Evolutionary conservation across 37 sponge, comb jelly and placozoan genomes (phyloP), one percentile per base, ranked within the genome.

Genomic region (Geodia barretti): DNA sequence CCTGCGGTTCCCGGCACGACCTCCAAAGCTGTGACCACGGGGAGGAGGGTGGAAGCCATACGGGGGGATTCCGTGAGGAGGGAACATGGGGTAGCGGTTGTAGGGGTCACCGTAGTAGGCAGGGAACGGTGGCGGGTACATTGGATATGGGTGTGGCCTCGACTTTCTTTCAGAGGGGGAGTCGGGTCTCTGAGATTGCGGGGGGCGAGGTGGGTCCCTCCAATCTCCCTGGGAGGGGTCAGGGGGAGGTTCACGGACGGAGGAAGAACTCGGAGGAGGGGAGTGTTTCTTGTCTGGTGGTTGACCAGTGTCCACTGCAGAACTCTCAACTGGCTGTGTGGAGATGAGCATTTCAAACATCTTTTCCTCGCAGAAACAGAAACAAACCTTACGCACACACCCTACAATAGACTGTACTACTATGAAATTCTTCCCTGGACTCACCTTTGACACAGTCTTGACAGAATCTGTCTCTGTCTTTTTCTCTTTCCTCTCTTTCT

Each of bases 21-120:
- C 54, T 17, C 54, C 54, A 14, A 17, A 47, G 54, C 54, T 7
- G 68, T 29, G 68, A 31, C 5, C 34, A 30, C 33, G 68, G 68
- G 68, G 68, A 68, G 19, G 73, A 4, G 62, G 42, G 63, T 58
- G 74, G 28, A 41, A 75, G 31, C 47, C 28, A 68, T 68, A 68
- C 3, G 30, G 68, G 68, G 68, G 68, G 32, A 30, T 7, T 47
- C 54, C 54, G 14, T 47, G 54, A 47, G 54, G 54, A 47, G 54
- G 54, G 54, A 17, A 47, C 54, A 47, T 47, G 54, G 54, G 54
- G 54, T 47, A 47, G 54, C 54, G 54, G 54, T 14, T 47, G 54
- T 47, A 47, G 7, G 54, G 14, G 54, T 47, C 54, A 47, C 54
- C 14, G 54, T 47, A 47, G 54, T 47, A 47, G 54, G 54, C 11